phyloP scores from a whole-genome alignment of 2,797 vertebrate genomes.

The Chaunax sp. region DNA sequence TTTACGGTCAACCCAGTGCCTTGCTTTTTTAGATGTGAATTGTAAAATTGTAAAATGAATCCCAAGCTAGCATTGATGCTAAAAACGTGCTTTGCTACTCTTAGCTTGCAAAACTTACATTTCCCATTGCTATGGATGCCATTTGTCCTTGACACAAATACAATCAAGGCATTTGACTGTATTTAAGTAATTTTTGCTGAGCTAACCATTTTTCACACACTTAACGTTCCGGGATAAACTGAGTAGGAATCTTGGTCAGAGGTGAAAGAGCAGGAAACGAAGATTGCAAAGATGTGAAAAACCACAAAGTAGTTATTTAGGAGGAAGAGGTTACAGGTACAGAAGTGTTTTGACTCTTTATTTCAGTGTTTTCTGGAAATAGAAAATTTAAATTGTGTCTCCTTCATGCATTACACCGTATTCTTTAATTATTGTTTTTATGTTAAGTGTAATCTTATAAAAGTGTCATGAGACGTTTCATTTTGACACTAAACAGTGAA shows the following conservation, averaged over 20 bases:
- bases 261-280: not conserved
- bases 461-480: conserved; percentile 21
- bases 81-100: too few species aligned
- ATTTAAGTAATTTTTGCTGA: not conserved
- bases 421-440: not conserved
- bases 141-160: not conserved
- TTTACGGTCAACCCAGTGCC: not conserved
- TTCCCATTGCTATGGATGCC: not conserved
- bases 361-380: too few species aligned
- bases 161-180: not conserved
- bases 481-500: conserved; percentile 7
- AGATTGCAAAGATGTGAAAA: not conserved
- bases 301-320: not conserved
- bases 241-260: not conserved
- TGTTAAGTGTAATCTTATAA: conserved; percentile 2
- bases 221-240: not conserved
- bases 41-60: too few species aligned
- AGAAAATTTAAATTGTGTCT: not conserved
- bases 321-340: not conserved
- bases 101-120: not conserved
- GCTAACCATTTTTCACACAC: not conserved
- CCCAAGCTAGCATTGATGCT: not conserved
- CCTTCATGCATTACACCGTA: not conserved
- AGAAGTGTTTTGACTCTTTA: too few species aligned
- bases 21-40: not conserved